Conservation (phyloP, 2,113 vertebrate species). For the Muscicapa adusta region DNA sequence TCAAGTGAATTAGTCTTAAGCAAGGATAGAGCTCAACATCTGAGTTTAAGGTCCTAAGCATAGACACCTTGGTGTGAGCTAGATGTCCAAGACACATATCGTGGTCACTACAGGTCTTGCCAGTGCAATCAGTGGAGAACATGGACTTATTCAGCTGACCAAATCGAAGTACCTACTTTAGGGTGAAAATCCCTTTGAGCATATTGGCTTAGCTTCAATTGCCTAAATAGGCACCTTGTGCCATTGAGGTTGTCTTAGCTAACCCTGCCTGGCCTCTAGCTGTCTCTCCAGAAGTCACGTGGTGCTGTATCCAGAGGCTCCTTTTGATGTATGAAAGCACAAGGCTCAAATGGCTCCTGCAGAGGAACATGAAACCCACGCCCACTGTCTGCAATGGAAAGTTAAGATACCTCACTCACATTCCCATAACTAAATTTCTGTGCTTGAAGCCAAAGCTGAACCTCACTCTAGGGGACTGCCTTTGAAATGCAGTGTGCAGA, state of each 20-base stretch:
- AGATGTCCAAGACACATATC: not conserved
- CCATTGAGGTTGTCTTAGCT: not conserved
- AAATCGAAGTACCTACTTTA: not conserved
- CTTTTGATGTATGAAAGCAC: not conserved
- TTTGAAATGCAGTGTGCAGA: constrained; percentile 48
- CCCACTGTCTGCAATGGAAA: not conserved
- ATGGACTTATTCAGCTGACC: not conserved
- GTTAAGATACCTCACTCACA: not conserved
- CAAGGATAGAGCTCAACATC: not conserved
- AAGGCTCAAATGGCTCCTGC: not conserved
- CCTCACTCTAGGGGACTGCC: constrained; percentile 25
- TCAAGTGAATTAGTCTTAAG: not conserved
- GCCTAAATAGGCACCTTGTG: not conserved
- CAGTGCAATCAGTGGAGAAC: not conserved
- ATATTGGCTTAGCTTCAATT: not conserved
- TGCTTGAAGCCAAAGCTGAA: constrained; percentile 36
- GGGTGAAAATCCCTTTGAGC: not conserved
- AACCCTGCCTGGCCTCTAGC: not conserved
- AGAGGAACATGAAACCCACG: not conserved
- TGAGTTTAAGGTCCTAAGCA: not conserved
- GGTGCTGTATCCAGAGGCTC: not conserved
- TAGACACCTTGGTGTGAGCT: not conserved
- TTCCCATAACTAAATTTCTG: not conserved
- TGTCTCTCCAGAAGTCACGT: not conserved
- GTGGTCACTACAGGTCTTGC: not conserved